Evolutionary conservation across 2,113 vertebrate species (phyloP), one percentile per base, ranked within the genome.

Genomic region (Glaucidium brasilianum): DNA sequence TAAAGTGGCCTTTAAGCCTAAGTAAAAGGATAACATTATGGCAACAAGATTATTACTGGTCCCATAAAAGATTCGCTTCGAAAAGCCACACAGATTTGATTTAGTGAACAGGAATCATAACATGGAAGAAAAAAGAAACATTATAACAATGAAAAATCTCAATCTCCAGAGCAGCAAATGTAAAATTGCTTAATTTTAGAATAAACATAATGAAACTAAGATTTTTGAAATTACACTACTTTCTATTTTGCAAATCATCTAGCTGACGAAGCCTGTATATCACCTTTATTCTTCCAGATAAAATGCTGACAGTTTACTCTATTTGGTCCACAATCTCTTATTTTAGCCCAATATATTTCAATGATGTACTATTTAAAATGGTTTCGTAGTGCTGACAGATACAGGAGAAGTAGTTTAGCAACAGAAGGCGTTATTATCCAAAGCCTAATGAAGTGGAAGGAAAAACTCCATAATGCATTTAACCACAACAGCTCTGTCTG

Each of bases 21-120:
- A 67, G 55, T 78, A 83, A 92, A 85, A 93, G 56, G 76, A 84
- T 75, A 94, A 96, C 69, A 77, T 85, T 80, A 90, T 60, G 56
- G 83, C 85, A 96, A 90, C 27, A 15, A 92, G 64, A 80, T 88
- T 82, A 93, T 82, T 84, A 59, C 55, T 34, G 34, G 47, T 78
- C 47, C 55, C 7, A 1, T 87, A 75, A 56, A 94, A 91, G 52
- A 85, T 83, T 45, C 73, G 55, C 72, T 92, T 88, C 11, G 2
- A 80, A 79, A 90, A 71, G 60, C 30, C 47, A 55, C 2, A 34
- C 11, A 37, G 23, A 78, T 77, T 86, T 53, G 76, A 77, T 25
- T 88, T 71, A 34, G 20, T 37, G 72, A 93, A 74, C 29, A 84
- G 52, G 55, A 95, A 92, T 73, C 34, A 17, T 20, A 60, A 52